Conservation (phyloP, 2,113 vertebrate genomes). For the Meriones unguiculatus region DNA sequence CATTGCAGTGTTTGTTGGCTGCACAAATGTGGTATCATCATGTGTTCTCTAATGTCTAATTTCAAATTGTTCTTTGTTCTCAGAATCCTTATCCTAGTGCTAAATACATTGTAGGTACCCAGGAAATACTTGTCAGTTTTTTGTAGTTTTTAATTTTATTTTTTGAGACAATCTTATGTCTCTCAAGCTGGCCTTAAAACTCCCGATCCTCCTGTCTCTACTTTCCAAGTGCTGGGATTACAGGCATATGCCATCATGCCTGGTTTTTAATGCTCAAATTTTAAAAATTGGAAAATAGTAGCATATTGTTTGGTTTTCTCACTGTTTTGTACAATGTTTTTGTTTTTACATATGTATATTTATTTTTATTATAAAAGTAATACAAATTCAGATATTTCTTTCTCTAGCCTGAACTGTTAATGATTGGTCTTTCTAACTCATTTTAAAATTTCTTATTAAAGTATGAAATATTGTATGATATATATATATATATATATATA, state of each 20-base stretch:
- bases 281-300: not conserved
- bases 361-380: constrained; percentile 37
- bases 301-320: not conserved
- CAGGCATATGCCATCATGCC: not conserved
- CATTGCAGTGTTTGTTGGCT: not conserved
- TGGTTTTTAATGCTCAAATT: not conserved
- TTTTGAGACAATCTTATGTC: not conserved
- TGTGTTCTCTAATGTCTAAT: constrained; percentile 25
- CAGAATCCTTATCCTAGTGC: not conserved
- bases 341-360: not conserved
- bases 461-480: not conserved
- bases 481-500: too few species aligned
- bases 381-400: not conserved
- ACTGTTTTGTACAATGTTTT: not conserved
- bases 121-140: not conserved
- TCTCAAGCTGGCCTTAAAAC: not conserved
- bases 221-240: not conserved
- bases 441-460: constrained; percentile 55
- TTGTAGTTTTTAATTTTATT: not conserved
- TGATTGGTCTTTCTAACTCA: not conserved
- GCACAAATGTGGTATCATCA: not conserved
- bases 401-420: not conserved
- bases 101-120: not conserved
- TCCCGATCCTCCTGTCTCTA: not conserved
- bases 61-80: constrained; percentile 59